Conservation (phyloP, 2,797 vertebrate species). For the Lepilemur septentrionalis region DNA sequence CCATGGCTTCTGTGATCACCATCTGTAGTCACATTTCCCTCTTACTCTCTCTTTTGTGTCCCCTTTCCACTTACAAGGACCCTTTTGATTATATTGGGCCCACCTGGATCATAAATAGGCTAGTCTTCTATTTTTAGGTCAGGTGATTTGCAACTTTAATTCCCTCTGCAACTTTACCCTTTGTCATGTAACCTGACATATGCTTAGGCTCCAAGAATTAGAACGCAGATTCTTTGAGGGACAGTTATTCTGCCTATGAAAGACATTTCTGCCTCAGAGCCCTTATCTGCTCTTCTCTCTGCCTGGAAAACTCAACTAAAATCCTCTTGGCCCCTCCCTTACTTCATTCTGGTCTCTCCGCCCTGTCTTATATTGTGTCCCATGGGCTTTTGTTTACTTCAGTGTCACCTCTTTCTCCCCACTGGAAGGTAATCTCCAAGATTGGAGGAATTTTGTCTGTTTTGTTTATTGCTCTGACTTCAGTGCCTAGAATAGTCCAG, state of each 20-base stretch:
- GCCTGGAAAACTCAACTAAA: neutral
- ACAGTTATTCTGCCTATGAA: neutral
- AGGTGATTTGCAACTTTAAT: neutral
- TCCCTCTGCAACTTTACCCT: neutral
- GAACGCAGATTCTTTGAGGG: neutral
- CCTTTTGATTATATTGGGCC: neutral
- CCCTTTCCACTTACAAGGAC: neutral
- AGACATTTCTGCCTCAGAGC: neutral
- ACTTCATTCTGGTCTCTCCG: neutral
- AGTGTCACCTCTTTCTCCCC: neutral
- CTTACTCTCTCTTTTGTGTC: neutral
- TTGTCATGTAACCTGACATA: neutral
- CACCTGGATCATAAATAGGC: neutral
- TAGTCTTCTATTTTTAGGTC: neutral
- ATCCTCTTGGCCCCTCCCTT: neutral
- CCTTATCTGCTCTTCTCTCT: neutral
- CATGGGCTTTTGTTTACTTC: neutral
- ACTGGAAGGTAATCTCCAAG: neutral
- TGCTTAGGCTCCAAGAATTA: neutral
- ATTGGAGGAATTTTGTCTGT: neutral
- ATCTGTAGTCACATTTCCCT: neutral
- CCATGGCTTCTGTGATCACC: neutral
- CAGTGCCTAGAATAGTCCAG: neutral
- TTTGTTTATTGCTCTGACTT: neutral
- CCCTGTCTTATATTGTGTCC: neutral